These are phyloP conservation scores for Nephrotoma appendiculata DNA, from an alignment of 2,888 invertebrate genomes.

Conservation along the genomic window DNA sequence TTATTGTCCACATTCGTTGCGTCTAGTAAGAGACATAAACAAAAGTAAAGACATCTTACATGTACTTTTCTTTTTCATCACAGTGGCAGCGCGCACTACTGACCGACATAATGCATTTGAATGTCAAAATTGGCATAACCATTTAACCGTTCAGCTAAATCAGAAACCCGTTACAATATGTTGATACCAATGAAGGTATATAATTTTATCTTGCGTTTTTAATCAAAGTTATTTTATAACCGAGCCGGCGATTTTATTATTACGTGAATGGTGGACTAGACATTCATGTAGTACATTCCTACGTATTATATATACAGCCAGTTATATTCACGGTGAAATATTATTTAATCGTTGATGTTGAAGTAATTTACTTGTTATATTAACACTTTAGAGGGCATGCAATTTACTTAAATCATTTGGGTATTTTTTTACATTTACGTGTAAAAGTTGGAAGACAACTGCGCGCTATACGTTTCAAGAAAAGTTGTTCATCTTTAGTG, in stretches of 20 bases:
- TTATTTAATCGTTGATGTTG: no score
- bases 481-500: no score
- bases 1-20: not conserved
- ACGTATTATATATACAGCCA: no score
- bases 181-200: not conserved
- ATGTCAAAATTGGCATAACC: not conserved
- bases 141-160: not conserved
- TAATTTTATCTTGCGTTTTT: not conserved
- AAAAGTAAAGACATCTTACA: not conserved
- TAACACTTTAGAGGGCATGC: no score
- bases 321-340: no score
- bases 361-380: no score
- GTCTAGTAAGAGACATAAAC: not conserved
- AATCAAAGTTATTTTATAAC: not conserved
- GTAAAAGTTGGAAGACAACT: no score
- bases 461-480: no score
- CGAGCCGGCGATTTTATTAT: not conserved
- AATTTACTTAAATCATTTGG: no score
- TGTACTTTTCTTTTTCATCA: not conserved
- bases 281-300: not conserved
- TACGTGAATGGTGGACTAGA: not conserved
- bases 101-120: not conserved
- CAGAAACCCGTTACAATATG: not conserved
- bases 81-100: not conserved
- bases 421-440: no score